Base-by-base conservation (phyloP, 2,797 vertebrate species). In the Cyclura pinguis region DNA sequence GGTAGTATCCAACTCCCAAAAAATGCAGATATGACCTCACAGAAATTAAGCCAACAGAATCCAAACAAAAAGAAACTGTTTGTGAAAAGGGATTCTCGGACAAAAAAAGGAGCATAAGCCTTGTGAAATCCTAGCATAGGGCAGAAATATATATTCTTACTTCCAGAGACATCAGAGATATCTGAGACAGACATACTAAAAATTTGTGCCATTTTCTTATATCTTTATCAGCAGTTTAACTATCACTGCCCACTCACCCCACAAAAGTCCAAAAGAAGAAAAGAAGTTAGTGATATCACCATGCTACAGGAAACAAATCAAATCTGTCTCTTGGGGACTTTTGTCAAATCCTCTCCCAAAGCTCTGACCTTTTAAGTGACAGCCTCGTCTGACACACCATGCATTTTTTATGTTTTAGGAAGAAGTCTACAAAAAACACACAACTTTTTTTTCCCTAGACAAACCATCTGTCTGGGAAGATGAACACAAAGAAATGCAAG, bases 221-320 rank as follows among this genome's bases (percentile, higher is more conserved):
- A 8, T 67, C 76, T 32, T 8, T 64, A 27, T 29, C 3, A 22
- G 6, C 8, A 29, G 12, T 6, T 64, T 87, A 93, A 92, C 92
- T 92, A 91, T 88, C 27, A 86, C 82, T 90, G 32, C 88, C 78
- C 90, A n/a, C 84, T 88, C 86, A 93, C 92, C 86, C 92, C 95
- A 59, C 85, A 78, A 91, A 95, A 94, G 95, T 94, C 94, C 95
- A 91, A 47, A 47, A 72, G 0, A 0, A 81, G 90, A 95, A 95
- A 16, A 91, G 90, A 95, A 96, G 96, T 96, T 94, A 94, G 95
- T 97, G 95, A 93, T 87, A 88, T 91, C 90, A 89, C 91, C 95
- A 94, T 93, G 93, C 95, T 92, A 95, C 92, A 95, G 96, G 93
- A 92, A 89, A 92, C 83, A 93, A 94, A 95, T 94, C 94, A 93